Conservation (phyloP, 2,113 vertebrate species). For the Gymnogyps californianus region DNA sequence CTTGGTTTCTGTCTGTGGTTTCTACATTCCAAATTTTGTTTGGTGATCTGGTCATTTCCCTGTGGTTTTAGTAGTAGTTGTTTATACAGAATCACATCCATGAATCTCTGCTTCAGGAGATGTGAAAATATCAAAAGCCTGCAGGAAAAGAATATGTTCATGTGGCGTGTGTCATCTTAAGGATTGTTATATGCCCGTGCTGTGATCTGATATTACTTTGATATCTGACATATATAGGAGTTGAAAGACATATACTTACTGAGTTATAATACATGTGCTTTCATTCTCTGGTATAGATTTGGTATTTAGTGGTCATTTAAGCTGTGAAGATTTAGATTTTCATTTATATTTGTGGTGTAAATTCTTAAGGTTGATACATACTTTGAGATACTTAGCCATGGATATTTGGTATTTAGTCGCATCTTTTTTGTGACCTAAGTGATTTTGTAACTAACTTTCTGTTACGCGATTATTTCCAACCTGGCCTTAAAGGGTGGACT, state of each 20-base stretch:
- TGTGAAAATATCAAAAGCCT: background rate
- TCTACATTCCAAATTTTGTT: background rate
- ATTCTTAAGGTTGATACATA: background rate
- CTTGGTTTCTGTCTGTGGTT: background rate
- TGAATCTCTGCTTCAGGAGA: background rate
- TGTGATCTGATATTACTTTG: background rate
- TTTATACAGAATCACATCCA: background rate
- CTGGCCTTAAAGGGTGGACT: background rate
- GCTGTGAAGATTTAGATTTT: background rate
- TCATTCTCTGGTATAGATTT: background rate
- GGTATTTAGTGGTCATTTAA: background rate
- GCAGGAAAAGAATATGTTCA: background rate
- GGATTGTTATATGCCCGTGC: too few species aligned
- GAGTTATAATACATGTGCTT: background rate
- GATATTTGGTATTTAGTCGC: background rate
- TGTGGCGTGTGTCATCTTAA: too few species aligned
- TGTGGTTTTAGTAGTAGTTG: background rate
- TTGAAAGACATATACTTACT: background rate
- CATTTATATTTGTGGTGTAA: background rate
- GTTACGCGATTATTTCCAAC: background rate
- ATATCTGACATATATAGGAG: background rate
- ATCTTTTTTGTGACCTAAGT: background rate
- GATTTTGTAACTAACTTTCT: background rate
- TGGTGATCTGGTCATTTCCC: background rate
- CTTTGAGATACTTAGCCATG: background rate